Conservation (phyloP, 2,113 vertebrate species). For the Protobothrops flavoviridis region DNA sequence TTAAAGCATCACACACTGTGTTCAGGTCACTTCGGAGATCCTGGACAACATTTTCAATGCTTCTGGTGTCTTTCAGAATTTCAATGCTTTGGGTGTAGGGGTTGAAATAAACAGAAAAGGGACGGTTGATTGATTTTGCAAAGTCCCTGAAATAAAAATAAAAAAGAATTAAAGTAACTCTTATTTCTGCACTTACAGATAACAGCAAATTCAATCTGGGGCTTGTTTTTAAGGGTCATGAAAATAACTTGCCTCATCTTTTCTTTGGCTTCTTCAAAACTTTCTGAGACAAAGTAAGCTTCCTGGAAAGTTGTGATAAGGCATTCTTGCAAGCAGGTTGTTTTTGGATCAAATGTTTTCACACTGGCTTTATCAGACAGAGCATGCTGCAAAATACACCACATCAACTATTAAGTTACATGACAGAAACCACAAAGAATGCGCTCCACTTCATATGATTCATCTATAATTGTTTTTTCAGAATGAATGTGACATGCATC, state of each 20-base stretch:
- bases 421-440: neutral
- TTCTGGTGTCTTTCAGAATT: conserved; percentile 92
- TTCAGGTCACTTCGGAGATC: conserved; percentile 93
- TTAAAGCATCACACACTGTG: conserved; percentile 93
- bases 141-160: conserved; percentile 84
- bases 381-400: conserved; percentile 83
- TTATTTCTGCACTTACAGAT: neutral
- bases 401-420: conserved; percentile 37
- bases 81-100: conserved; percentile 95
- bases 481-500: neutral
- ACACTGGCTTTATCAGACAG: conserved; percentile 90
- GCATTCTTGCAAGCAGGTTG: conserved; percentile 92
- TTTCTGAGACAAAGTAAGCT: conserved; percentile 95
- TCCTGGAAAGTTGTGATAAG: conserved; percentile 98
- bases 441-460: neutral
- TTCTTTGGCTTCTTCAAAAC: conserved; percentile 97
- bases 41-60: conserved; percentile 93
- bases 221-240: conserved; percentile 40
- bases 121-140: conserved; percentile 91
- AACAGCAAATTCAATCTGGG: conserved; percentile 39
- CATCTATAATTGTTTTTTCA: neutral
- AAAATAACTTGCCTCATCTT: conserved; percentile 89
- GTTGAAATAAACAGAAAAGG: conserved; percentile 98
- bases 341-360: conserved; percentile 92
- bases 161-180: conserved; percentile 54